Evolutionary conservation across 2,113 vertebrate genomes (phyloP), one percentile per base, ranked within the genome.

Genomic region (Cyprinodon brontotheroides): DNA sequence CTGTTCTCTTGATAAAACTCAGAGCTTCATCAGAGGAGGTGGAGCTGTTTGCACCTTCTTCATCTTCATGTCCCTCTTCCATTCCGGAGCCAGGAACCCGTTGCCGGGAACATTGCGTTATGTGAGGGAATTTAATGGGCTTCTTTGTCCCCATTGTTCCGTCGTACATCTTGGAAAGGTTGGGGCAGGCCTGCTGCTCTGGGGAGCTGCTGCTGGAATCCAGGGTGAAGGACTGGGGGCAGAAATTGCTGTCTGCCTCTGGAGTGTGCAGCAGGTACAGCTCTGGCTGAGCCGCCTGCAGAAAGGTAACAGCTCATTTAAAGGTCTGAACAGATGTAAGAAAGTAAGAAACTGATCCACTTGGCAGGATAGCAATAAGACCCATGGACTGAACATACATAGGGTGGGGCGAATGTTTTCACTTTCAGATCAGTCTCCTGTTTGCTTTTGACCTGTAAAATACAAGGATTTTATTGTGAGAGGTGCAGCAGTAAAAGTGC

Each of bases 351-450:
- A 17, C 38, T 57, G 38, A 43, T 41, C 1, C 45, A 61, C 2
- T 11, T 37, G 40, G 3, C 29, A 14, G 22, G 48, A 41, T 20
- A 1, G 0, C 9, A 64, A 29, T 43, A 40, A 14, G 0, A 66
- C 68, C 59, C 45, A 17, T 38, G 72, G 13, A 68, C 5, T 86
- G 60, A 86, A 96, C 96, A 68, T 95, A 99, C 96, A 89, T 96
- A 95, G 3, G 97, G 97, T 75, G 96, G 96, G 81, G 93, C 95
- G 86, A 99, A 98, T 29, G 85, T 94, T 92, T 96, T 96, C 74
- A 96, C 94, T 93, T 96, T 95, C 80, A 98, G 86, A 70, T 98
- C 95, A 75, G 83, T 86, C 92, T 99, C 97, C 90, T 98, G 96
- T 74, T 94, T 96, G 92, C 92, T 74, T 86, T 96, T 97, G 59